phyloP scores from a whole-genome alignment of 35 echinoderm and acorn worm species.

The Ptychodera flava region DNA sequence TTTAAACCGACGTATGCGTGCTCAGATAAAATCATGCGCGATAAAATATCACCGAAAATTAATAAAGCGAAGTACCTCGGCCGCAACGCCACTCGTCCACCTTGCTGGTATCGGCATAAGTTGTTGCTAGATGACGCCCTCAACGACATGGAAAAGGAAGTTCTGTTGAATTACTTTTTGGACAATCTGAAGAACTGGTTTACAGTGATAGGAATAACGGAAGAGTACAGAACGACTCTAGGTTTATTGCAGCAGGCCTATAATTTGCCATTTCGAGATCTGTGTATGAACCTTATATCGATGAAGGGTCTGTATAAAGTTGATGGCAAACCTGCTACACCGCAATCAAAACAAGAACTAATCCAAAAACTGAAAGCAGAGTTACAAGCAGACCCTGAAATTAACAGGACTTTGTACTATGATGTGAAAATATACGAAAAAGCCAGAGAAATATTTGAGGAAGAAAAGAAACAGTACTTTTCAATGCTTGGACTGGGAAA shows the following conservation, averaged over 20 bases:
- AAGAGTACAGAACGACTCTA: constrained; percentile 71
- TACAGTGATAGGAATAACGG: constrained; percentile 64
- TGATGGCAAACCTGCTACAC: background rate
- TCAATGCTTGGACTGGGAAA: too few species aligned
- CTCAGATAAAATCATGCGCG: constrained; percentile 29
- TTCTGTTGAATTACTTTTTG: constrained; percentile 36
- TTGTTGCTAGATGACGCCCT: constrained; percentile 38
- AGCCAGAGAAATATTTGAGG: constrained; percentile 50
- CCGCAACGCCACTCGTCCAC: constrained; percentile 5
- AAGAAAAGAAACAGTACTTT: constrained; percentile 32
- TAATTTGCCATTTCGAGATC: constrained; percentile 48
- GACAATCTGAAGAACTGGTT: constrained; percentile 81
- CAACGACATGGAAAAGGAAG: constrained; percentile 24
- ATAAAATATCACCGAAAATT: constrained; percentile 10
- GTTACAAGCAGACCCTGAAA: constrained; percentile 37
- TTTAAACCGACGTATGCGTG: constrained; percentile 62
- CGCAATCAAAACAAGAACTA: background rate
- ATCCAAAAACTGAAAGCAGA: constrained; percentile 29
- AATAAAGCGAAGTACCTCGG: constrained; percentile 16
- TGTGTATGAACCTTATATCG: background rate
- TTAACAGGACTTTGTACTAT: constrained; percentile 30
- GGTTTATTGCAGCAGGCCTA: constrained; percentile 63
- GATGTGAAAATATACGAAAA: constrained; percentile 54
- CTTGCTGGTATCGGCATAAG: constrained; percentile 86
- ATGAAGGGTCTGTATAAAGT: background rate